phyloP scores from a whole-genome alignment of 2,888 invertebrate species.

The Amphiduros pacificus region DNA sequence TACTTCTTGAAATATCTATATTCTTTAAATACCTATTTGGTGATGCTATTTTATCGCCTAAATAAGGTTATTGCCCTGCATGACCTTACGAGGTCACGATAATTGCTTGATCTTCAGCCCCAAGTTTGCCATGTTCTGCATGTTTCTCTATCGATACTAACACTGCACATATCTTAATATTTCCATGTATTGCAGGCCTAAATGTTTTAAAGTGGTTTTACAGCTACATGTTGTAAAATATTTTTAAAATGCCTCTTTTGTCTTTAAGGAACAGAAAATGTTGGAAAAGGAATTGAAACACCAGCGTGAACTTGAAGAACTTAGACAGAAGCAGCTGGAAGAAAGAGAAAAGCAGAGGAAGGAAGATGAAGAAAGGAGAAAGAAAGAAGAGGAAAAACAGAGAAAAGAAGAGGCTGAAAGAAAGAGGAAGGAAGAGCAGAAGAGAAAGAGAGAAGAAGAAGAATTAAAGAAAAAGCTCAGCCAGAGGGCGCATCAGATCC shows the following conservation, averaged over 20 bases:
- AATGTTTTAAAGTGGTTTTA: too few relatives aligned
- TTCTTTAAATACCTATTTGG: too few relatives aligned
- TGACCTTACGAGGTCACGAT: too few relatives aligned
- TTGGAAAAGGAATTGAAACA: constrained; percentile 11
- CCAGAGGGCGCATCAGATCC: not conserved
- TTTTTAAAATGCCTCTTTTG: not conserved
- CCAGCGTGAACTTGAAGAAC: constrained; percentile 18
- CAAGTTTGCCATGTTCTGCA: too few relatives aligned
- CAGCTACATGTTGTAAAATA: not conserved
- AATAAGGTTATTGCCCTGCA: too few relatives aligned
- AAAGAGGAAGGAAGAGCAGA: constrained; percentile 25
- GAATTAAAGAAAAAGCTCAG: not conserved
- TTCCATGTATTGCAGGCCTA: too few relatives aligned
- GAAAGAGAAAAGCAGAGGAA: constrained; percentile 14
- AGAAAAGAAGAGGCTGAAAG: constrained; percentile 13
- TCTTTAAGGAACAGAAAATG: constrained; percentile 13
- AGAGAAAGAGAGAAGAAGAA: not conserved
- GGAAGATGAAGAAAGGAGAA: constrained; percentile 21
- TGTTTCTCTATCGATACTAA: too few relatives aligned
- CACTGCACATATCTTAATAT: too few relatives aligned
- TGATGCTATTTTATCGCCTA: too few relatives aligned
- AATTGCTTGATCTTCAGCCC: too few relatives aligned
- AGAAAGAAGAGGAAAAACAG: constrained; percentile 17
- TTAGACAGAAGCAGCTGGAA: constrained; percentile 12
- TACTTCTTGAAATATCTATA: too few relatives aligned